Base-by-base conservation (phyloP, 2,888 invertebrate species). In the Chymomyza caudatula region DNA sequence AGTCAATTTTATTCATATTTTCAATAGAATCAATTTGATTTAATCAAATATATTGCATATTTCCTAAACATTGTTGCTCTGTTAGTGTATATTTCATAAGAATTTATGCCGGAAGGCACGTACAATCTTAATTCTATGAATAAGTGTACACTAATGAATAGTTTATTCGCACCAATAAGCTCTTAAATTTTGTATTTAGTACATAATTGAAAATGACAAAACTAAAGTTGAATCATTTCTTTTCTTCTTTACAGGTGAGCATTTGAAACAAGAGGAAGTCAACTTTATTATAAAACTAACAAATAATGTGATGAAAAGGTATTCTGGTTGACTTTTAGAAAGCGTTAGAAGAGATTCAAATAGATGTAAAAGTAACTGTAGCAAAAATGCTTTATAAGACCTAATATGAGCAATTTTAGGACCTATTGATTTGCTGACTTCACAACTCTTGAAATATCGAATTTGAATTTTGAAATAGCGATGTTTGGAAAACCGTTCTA, bases 21-120 rank as follows among this genome's bases (percentile, higher is more conserved):
- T 8, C 13, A 3, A 23, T 19, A 20, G 23, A 23, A 43, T n/a
- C 44, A 37, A 19, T 8, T 23, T 44, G 49, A 23, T 23, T 64
- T 52, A 60, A 58, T 37, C 42, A 58, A 64, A 55, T 64, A 22
- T 23, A 29, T 60, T 57, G 49, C 49, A 60, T 58, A 57, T 53
- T 19, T 60, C 37, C 23, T 42, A 17, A 23, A 51, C 11, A 23
- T 63, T 57, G 51, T n/a, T 17, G 25, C 20, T 54, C 29, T 60
- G 60, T 60, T 29, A 42, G 25, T 42, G 15, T 60, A 23, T 25
- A 25, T 19, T 65, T 52, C 11, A 4, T 4, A 43, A 43, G 43
- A 43, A 43, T 25, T 25, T 25, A 37, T 37, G 29, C 29, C 29
- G 29, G 29, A 37, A 37, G 11, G 3, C 29, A 37, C 29, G 11